Evolutionary conservation across 2,888 invertebrate genomes (phyloP).

Genomic region (Drosophila nigricruria): DNA sequence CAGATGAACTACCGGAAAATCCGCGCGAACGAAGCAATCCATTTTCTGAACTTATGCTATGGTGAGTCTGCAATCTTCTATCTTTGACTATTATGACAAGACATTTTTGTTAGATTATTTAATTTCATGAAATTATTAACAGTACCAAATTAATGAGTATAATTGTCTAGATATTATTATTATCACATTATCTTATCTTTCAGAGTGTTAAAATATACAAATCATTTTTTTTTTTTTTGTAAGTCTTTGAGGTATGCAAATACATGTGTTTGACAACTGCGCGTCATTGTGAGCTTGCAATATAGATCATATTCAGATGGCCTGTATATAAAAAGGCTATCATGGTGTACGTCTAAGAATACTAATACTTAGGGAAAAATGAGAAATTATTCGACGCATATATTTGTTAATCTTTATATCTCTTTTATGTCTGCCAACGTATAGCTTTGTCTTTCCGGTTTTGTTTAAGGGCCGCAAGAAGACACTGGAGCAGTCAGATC

Average conservation of each 20-base stretch:
- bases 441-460: conserved; percentile 91
- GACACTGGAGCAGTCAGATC: conserved; percentile 90
- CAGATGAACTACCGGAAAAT: conserved; percentile 83
- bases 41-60: conserved; percentile 88
- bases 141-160: neutral
- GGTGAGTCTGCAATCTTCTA: conserved; percentile 76
- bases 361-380: no score
- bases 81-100: conserved; percentile 3
- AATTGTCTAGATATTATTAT: conserved; percentile 2
- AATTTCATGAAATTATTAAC: neutral
- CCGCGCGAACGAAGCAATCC: conserved; percentile 87
- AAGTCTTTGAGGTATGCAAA: neutral
- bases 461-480: conserved; percentile 91
- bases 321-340: neutral
- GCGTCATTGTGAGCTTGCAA: conserved; percentile 4
- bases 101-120: neutral
- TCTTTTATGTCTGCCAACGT: neutral
- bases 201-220: conserved; percentile 19
- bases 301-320: neutral
- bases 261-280: neutral
- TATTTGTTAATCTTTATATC: conserved; percentile 24
- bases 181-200: conserved; percentile 39
- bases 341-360: neutral
- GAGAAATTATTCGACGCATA: no score
- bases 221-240: conserved; percentile 1